phyloP scores from a whole-genome alignment of 2,888 invertebrate genomes.

The Ennomos fuscantarius region DNA sequence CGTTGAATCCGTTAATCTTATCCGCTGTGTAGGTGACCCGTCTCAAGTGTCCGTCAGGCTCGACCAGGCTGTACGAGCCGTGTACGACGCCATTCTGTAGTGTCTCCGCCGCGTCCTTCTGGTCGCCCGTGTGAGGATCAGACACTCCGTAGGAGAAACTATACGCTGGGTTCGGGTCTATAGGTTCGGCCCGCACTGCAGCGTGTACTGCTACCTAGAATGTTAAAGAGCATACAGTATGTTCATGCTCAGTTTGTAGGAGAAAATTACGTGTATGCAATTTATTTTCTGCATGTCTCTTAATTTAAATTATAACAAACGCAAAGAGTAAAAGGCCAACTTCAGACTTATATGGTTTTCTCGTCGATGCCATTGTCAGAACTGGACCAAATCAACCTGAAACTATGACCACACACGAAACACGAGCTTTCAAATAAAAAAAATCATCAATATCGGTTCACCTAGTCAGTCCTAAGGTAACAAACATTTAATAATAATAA shows the following conservation, averaged over 20 bases:
- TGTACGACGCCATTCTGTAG: constrained; percentile 82
- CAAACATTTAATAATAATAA: too few species aligned
- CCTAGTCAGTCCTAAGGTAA: too few species aligned
- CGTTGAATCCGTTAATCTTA: constrained; percentile 81
- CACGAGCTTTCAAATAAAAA: too few species aligned
- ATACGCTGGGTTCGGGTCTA: constrained; percentile 83
- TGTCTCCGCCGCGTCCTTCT: constrained; percentile 79
- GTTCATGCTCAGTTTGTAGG: not conserved
- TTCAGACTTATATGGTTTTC: too few species aligned
- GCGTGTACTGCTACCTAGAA: constrained; percentile 64
- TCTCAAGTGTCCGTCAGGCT: constrained; percentile 80
- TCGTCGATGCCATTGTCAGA: too few species aligned
- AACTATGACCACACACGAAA: too few species aligned
- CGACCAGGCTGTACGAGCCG: constrained; percentile 82
- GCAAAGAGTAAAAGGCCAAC: too few species aligned
- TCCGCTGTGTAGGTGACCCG: constrained; percentile 84
- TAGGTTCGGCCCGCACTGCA: constrained; percentile 70
- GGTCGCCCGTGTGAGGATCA: constrained; percentile 81
- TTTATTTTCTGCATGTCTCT: too few species aligned
- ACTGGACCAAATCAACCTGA: too few species aligned
- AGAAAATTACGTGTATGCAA: not conserved
- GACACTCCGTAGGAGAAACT: constrained; percentile 81
- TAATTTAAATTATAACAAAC: too few species aligned
- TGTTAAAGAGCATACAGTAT: not conserved
- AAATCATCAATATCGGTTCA: too few species aligned